These are phyloP conservation scores for Steinernema scapterisci DNA, from an alignment of 2,888 invertebrate species.

Conservation along the genomic window DNA sequence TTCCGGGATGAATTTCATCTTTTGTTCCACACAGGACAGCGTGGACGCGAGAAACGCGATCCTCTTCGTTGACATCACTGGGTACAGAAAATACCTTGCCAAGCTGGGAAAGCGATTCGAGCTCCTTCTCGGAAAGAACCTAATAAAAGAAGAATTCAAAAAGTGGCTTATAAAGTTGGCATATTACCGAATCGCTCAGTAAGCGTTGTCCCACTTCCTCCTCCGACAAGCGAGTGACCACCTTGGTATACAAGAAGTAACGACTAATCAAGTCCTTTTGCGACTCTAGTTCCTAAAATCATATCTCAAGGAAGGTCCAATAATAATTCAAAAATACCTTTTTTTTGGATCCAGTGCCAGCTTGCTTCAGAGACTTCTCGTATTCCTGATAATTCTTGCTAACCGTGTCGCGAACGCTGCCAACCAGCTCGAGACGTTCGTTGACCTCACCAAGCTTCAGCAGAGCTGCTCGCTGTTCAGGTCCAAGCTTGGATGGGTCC, in stretches of 20 bases:
- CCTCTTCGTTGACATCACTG: neutral
- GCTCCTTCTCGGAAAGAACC: neutral
- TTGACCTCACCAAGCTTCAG: neutral
- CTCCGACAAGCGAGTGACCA: neutral
- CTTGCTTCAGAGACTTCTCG: neutral
- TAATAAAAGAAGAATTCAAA: neutral
- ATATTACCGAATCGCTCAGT: neutral
- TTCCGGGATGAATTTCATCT: neutral
- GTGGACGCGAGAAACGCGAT: neutral
- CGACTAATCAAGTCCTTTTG: conserved; percentile 3
- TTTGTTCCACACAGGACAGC: neutral
- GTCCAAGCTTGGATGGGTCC: neutral
- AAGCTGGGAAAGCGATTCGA: neutral
- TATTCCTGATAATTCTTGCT: neutral
- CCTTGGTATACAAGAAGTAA: neutral
- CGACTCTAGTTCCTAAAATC: neutral
- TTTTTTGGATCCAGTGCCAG: neutral
- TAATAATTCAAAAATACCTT: neutral
- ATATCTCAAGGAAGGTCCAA: neutral
- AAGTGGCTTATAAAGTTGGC: neutral
- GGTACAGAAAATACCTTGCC: neutral
- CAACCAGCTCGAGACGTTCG: neutral
- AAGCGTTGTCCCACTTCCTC: neutral
- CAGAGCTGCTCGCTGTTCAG: neutral
- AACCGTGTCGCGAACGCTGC: neutral